Percentiles rank a stretch among this genome's conserved stretches.
Conservation (phyloP, 2,888 invertebrate species). For the Noctua pronuba region DNA sequence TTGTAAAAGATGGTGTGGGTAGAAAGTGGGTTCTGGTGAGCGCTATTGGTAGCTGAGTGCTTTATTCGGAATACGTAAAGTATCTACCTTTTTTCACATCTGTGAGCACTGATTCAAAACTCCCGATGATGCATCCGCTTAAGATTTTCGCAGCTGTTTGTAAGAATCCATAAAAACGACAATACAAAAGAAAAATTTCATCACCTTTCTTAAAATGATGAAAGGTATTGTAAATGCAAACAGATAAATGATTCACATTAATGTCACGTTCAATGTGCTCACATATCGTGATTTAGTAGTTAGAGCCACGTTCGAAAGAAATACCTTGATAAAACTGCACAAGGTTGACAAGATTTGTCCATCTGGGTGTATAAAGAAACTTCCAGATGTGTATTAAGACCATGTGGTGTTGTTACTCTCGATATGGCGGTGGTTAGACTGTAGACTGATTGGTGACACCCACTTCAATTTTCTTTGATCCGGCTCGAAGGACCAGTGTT, state of each 20-base stretch:
- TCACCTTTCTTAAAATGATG: constrained; percentile 36
- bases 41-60: background rate
- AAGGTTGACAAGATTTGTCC: constrained; percentile 25
- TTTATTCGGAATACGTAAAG: background rate
- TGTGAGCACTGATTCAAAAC: background rate
- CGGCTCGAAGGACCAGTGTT: constrained; percentile 17
- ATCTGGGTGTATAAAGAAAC: constrained; percentile 14
- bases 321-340: constrained; percentile 47
- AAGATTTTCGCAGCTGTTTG: background rate
- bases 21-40: background rate
- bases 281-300: constrained; percentile 40
- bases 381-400: background rate
- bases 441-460: background rate
- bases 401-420: background rate
- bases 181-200: constrained; percentile 25
- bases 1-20: background rate
- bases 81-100: background rate
- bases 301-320: constrained; percentile 47
- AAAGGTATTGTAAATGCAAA: constrained; percentile 41
- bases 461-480: background rate
- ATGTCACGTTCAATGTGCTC: constrained; percentile 54
- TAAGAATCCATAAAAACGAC: background rate
- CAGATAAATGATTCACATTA: constrained; percentile 47
- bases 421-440: background rate
- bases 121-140: background rate